Evolutionary conservation across 1,140 invertebrate genomes (phyloP).

Genomic region (Chironomus striatipennis): DNA sequence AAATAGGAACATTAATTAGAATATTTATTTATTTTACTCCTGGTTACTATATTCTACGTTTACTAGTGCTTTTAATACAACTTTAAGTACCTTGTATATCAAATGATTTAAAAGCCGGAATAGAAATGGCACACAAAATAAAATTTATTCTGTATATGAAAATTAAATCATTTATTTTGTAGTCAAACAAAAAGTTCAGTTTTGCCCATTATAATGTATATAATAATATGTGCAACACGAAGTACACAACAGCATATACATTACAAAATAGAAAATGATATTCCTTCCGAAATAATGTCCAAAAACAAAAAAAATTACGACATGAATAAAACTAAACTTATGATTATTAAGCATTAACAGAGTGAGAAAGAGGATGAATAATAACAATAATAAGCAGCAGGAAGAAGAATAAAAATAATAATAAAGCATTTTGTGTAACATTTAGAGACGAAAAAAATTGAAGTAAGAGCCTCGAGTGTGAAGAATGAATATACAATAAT

Average conservation of each 20-base stretch:
- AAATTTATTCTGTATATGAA: not conserved
- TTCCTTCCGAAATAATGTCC: not conserved
- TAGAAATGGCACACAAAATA: no score
- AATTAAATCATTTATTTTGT: not conserved
- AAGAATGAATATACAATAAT: constrained; percentile 5
- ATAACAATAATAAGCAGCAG: not conserved
- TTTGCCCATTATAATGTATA: no score
- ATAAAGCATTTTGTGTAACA: not conserved
- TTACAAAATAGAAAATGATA: constrained; percentile 6
- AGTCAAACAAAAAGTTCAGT: no score
- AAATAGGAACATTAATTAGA: constrained; percentile 9
- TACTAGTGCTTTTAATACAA: not conserved
- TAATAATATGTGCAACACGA: no score
- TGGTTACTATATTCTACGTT: not conserved
- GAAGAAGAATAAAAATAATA: not conserved
- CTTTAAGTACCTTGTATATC: no score
- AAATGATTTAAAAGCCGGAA: no score
- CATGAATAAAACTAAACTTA: not conserved
- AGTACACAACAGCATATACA: not conserved
- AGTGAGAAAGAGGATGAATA: not conserved
- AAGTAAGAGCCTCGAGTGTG: not conserved
- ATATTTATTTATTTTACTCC: constrained; percentile 3
- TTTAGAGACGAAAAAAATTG: not conserved
- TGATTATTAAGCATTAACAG: constrained; percentile 2
- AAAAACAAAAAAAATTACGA: not conserved